Conservation (phyloP, 64 coral and sea anemone species). For the Actinia equina region DNA sequence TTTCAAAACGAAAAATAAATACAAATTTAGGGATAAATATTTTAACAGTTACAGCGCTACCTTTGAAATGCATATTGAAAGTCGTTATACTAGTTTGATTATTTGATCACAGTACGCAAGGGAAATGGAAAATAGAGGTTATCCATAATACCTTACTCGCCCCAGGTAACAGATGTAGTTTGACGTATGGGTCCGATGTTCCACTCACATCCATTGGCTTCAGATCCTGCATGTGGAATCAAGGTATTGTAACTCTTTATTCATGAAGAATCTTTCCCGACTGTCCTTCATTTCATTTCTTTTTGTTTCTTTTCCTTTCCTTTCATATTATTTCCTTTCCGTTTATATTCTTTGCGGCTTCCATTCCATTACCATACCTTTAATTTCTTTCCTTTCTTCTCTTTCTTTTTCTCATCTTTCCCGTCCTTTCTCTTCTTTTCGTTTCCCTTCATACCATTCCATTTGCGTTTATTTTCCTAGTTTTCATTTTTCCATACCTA, state of each 20-base stretch:
- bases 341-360: no score
- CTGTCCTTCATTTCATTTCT: neutral
- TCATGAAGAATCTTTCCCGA: neutral
- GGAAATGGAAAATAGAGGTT: neutral
- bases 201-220: conserved; percentile 85
- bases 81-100: neutral
- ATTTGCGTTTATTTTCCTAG: neutral
- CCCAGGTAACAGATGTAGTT: conserved; percentile 91
- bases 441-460: no score
- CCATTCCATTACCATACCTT: no score
- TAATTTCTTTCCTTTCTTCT: no score
- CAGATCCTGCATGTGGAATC: conserved; percentile 42
- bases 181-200: conserved; percentile 94
- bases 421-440: neutral
- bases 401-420: neutral
- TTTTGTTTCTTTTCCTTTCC: neutral
- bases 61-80: no score
- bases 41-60: no score
- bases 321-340: neutral
- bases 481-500: neutral
- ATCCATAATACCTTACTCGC: conserved; percentile 74
- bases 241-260: neutral
- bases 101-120: neutral
- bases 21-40: no score
- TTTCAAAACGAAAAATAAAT: no score